Percentiles rank a stretch among this genome's conserved stretches.
These are phyloP conservation scores for Pseudopodoces humilis DNA, from an alignment of 2,113 vertebrate genomes.

Conservation along the genomic window DNA sequence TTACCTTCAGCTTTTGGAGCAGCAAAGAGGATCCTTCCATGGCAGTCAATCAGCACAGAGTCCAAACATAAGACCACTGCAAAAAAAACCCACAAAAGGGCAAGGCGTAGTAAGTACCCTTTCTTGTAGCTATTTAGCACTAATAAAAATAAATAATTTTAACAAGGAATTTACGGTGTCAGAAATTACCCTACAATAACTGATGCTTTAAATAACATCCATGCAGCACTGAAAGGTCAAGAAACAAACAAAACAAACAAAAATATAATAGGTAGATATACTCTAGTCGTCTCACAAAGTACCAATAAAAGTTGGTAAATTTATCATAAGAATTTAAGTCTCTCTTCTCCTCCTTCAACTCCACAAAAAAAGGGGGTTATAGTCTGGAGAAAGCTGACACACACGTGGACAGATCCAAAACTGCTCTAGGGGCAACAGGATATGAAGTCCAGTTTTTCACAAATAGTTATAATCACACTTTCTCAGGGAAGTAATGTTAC, in stretches of 20 bases:
- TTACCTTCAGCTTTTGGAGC: slow-evolving; percentile 80
- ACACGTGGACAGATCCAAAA: neutral
- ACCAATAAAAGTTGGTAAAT: neutral
- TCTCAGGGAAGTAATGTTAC: neutral
- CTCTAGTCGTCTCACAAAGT: neutral
- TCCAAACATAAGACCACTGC: slow-evolving; percentile 84
- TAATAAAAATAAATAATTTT: neutral
- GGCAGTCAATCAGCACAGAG: slow-evolving; percentile 78
- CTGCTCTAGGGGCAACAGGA: neutral
- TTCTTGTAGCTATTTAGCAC: neutral
- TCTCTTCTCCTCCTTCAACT: neutral
- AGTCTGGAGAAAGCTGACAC: neutral
- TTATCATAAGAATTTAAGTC: neutral
- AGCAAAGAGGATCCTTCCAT: slow-evolving; percentile 82
- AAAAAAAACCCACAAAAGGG: slow-evolving; percentile 27
- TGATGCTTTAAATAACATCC: neutral
- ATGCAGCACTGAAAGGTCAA: neutral
- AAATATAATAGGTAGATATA: neutral
- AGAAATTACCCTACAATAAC: neutral
- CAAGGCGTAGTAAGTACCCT: neutral
- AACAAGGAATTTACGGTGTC: neutral
- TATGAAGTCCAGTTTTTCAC: neutral
- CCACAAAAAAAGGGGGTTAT: neutral
- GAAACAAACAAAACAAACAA: neutral
- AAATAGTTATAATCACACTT: neutral